Percentiles rank a stretch among this genome's conserved stretches.
Conservation (phyloP, 2,797 vertebrate species). For the Falco rusticolus region DNA sequence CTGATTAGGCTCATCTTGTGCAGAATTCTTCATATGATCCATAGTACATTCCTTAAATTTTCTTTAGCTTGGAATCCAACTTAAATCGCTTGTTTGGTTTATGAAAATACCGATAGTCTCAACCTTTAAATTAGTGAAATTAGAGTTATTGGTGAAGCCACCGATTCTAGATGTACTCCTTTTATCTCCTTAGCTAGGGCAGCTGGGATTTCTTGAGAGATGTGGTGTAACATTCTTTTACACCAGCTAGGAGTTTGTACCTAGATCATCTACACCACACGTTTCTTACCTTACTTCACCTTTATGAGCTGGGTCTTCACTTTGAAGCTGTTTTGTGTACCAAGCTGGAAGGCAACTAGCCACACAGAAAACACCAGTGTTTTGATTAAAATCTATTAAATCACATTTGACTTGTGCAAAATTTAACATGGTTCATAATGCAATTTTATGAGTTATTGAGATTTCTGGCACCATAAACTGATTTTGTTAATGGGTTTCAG, state of each 20-base stretch:
- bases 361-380: constrained; percentile 20
- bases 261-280: not conserved
- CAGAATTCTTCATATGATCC: not conserved
- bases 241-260: not conserved
- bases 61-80: not conserved
- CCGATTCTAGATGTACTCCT: not conserved
- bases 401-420: constrained; percentile 36
- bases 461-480: constrained; percentile 66
- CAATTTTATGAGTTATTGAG: constrained; percentile 65
- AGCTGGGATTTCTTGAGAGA: not conserved
- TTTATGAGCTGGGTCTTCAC: not conserved
- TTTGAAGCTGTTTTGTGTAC: constrained; percentile 31
- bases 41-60: not conserved
- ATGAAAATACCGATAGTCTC: not conserved
- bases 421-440: constrained; percentile 48
- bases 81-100: not conserved
- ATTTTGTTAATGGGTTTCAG: constrained; percentile 69
- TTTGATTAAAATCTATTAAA: constrained; percentile 64
- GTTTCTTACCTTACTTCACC: constrained; percentile 11
- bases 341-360: constrained; percentile 6
- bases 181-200: not conserved
- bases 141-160: not conserved
- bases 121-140: not conserved
- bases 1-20: not conserved
- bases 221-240: not conserved